A percentile compares a stretch with the other conserved stretches of the same genome.
Evolutionary conservation across 2,113 vertebrate species (phyloP).

Genomic region (Lota lota): DNA sequence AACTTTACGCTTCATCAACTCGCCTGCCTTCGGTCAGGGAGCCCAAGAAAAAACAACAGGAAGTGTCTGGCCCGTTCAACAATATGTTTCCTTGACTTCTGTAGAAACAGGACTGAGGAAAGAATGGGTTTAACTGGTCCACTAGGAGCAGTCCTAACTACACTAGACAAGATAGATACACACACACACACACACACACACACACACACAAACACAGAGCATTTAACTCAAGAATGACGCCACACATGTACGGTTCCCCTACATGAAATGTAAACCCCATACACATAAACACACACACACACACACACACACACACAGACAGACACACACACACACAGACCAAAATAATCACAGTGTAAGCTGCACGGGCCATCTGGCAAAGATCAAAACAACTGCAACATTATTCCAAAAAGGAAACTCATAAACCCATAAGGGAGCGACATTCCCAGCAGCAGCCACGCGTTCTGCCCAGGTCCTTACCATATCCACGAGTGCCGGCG

Average conservation of each 20-base stretch:
- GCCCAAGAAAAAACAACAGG: slow-evolving; percentile 56
- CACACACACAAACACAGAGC: too few relatives aligned
- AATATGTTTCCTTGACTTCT: slow-evolving; percentile 61
- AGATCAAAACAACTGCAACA: not conserved
- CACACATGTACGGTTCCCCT: too few relatives aligned
- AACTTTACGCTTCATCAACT: slow-evolving; percentile 33
- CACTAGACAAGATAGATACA: slow-evolving; percentile 32
- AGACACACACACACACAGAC: not conserved
- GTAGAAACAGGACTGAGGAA: slow-evolving; percentile 29
- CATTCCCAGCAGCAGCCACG: not conserved
- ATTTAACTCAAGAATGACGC: too few relatives aligned
- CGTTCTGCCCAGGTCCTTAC: slow-evolving; percentile 72
- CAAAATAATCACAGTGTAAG: not conserved
- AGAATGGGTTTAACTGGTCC: slow-evolving; percentile 14
- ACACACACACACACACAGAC: too few relatives aligned
- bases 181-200: too few relatives aligned
- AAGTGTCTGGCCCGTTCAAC: slow-evolving; percentile 66
- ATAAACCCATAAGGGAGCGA: not conserved
- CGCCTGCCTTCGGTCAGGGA: slow-evolving; percentile 53
- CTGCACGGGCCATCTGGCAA: not conserved
- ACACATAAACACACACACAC: too few relatives aligned
- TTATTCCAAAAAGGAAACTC: too few relatives aligned
- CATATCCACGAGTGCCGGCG: slow-evolving; percentile 99
- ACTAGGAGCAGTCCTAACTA: slow-evolving; percentile 21
- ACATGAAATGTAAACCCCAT: too few relatives aligned